Evolutionary conservation across 2,888 invertebrate genomes (phyloP).

Genomic region (Chrysotoxum bicinctum): DNA sequence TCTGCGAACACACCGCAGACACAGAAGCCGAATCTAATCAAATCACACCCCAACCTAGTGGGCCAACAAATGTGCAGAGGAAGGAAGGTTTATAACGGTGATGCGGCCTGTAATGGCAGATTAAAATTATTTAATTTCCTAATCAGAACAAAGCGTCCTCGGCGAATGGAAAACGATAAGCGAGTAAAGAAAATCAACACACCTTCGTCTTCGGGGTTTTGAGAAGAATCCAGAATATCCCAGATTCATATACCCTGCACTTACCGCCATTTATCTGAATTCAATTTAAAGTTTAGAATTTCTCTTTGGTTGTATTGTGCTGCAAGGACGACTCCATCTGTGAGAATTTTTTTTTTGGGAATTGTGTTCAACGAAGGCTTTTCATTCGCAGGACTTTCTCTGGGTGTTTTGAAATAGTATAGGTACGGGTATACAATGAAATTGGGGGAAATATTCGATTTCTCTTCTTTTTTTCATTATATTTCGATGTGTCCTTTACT

Average conservation of each 20-base stretch:
- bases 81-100: conserved; percentile 21
- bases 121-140: conserved; percentile 72
- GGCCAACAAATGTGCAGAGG: background rate
- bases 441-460: conserved; percentile 49
- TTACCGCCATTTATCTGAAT: conserved; percentile 46
- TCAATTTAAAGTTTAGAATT: conserved; percentile 72
- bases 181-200: conserved; percentile 31
- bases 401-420: conserved; percentile 15
- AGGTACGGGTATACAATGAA: conserved; percentile 42
- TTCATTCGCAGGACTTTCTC: conserved; percentile 50
- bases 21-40: conserved; percentile 47
- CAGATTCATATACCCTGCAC: background rate
- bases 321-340: conserved; percentile 46
- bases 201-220: conserved; percentile 44
- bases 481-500: conserved; percentile 44
- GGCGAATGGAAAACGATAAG: background rate
- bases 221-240: background rate
- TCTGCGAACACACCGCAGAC: conserved; percentile 41
- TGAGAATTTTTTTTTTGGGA: conserved; percentile 24
- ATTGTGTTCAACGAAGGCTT: conserved; percentile 17
- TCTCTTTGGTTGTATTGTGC: conserved; percentile 44
- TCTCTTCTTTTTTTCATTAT: conserved; percentile 21
- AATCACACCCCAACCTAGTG: conserved; percentile 6
- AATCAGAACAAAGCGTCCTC: conserved; percentile 53
- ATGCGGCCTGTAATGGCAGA: conserved; percentile 70